phyloP scores from a whole-genome alignment of 2,113 vertebrate species.

The Microcebus griseorufus region DNA sequence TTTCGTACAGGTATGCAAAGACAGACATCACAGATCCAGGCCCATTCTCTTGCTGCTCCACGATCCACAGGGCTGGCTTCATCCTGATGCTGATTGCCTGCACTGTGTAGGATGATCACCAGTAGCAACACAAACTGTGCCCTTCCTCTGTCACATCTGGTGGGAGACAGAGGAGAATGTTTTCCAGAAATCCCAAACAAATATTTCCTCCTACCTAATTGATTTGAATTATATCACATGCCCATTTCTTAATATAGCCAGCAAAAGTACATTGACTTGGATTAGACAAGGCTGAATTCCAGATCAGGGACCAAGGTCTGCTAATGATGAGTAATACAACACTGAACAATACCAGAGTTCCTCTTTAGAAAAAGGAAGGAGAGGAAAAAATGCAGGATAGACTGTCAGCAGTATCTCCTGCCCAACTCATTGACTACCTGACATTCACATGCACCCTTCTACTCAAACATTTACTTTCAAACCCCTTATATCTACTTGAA shows the following conservation, averaged over 20 bases:
- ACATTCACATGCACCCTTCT: neutral
- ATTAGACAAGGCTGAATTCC: neutral
- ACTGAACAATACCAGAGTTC: neutral
- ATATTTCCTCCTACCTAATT: neutral
- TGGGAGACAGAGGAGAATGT: neutral
- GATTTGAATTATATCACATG: neutral
- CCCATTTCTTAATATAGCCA: neutral
- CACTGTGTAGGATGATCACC: neutral
- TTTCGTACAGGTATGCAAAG: neutral
- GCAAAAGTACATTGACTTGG: neutral
- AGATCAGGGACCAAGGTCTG: neutral
- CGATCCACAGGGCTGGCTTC: neutral
- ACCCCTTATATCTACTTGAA: neutral
- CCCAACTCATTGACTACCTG: neutral
- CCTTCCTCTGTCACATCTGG: neutral
- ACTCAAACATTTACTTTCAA: neutral
- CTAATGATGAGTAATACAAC: neutral
- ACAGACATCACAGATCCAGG: no score
- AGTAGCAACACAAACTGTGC: neutral
- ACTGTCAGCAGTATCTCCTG: neutral
- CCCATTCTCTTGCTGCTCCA: neutral
- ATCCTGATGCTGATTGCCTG: neutral
- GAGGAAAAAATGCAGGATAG: neutral
- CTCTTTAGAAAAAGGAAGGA: neutral
- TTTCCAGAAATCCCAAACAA: constrained; percentile 10